phyloP scores from a whole-genome alignment of 1,140 invertebrate genomes.

The Vanessa tameamea region DNA sequence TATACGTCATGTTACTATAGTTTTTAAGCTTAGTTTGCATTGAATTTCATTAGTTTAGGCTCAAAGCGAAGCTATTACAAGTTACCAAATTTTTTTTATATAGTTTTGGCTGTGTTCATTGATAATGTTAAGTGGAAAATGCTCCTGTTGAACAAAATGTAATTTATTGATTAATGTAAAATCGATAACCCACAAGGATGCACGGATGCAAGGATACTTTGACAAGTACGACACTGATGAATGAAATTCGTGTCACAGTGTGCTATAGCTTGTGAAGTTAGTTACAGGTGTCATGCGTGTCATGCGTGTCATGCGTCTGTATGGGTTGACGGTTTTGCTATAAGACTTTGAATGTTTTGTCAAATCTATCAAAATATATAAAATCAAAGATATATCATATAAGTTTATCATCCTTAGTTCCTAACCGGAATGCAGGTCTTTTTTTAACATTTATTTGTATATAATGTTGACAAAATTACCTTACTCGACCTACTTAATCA shows the following conservation, averaged over 20 bases:
- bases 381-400: background rate
- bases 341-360: background rate
- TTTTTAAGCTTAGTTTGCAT: no score
- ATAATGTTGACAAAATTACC: slow-evolving; percentile 7
- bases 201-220: background rate
- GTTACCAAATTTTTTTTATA: slow-evolving; percentile 19
- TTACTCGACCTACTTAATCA: background rate
- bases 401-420: slow-evolving; percentile 13
- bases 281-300: no score
- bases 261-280: no score
- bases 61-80: background rate
- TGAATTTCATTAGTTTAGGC: no score
- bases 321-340: background rate
- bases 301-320: background rate
- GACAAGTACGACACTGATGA: background rate
- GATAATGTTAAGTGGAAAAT: background rate
- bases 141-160: background rate
- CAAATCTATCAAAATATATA: background rate
- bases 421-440: slow-evolving; percentile 20
- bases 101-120: slow-evolving; percentile 16
- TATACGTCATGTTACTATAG: no score
- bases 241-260: background rate
- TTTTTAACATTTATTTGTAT: slow-evolving; percentile 17
- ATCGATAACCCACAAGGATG: background rate
- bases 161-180: background rate